Evolutionary conservation across 2,888 invertebrate genomes (phyloP), one percentile per base, ranked within the genome.

Genomic region (Drosophila neotestacea): DNA sequence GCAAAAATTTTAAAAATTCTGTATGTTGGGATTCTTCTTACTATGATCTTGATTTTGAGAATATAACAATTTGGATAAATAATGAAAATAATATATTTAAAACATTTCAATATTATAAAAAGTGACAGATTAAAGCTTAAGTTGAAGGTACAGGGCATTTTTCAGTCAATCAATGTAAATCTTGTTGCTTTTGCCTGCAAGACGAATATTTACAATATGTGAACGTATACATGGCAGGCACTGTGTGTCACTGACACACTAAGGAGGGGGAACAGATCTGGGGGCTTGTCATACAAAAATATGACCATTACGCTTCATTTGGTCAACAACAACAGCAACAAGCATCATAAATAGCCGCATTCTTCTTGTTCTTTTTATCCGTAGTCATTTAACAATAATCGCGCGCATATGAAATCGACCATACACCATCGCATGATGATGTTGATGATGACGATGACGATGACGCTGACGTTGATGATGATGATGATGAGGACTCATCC

Each of bases 311-410:
- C 62, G 79, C 73, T 73, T 76, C 82, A 73, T 79, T 81, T 70
- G 79, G 51, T 46, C 79, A 66, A 59, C 80, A 67, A 61, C 81
- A 68, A 66, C 77, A 67, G 61, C 59, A 55, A 70, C 58, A 56
- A 62, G 60, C 68, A 41, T 59, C 70, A 78, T 71, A 69, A 68
- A 71, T 68, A 70, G 48, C 42, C 58, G 38, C 47, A 54, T 63
- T 73, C 39, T 39, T 68, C 50, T 38, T 75, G 62, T 66, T 74
- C 64, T 67, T 73, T 59, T 59, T 70, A 59, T 69, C 52, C 77
- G 41, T 64, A 81, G 72, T 83, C 78, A 83, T 76, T 83, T 81
- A 76, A 73, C 81, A 79, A 81, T 86, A 86, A 84, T 81, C 81
- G 75, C 70, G 63, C 54, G 66, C 82, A 82, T 75, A 82, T 82